phyloP scores from a whole-genome alignment of 2,888 invertebrate species.

The Yponomeuta malinellus region DNA sequence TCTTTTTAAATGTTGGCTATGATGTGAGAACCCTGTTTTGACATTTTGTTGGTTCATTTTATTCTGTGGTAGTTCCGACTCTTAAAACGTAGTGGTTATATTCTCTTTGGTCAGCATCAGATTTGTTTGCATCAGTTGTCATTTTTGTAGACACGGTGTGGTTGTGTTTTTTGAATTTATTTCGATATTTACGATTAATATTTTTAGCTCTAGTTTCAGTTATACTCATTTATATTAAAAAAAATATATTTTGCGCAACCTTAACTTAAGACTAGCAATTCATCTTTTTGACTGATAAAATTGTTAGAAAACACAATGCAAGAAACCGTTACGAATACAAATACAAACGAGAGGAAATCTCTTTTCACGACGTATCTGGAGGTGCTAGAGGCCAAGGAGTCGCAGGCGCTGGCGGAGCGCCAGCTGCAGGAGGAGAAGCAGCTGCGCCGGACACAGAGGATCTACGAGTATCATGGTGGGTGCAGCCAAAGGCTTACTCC shows the following conservation, averaged over 20 bases:
- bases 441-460: conserved; percentile 58
- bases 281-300: not conserved
- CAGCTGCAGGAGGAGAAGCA: conserved; percentile 65
- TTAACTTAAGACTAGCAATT: not conserved
- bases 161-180: conserved; percentile 50
- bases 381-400: conserved; percentile 55
- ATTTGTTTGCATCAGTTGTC: conserved; percentile 35
- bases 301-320: conserved; percentile 40
- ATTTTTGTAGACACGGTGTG: conserved; percentile 35
- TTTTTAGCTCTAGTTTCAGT: conserved; percentile 25
- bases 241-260: not conserved
- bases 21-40: no score
- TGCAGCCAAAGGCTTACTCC: conserved; percentile 16
- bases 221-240: not conserved
- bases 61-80: no score
- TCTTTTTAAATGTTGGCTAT: no score
- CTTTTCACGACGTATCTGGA: conserved; percentile 63
- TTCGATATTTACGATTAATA: conserved; percentile 30
- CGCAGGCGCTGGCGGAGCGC: conserved; percentile 52
- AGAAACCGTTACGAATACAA: conserved; percentile 71
- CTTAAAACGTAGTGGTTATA: no score
- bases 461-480: conserved; percentile 66
- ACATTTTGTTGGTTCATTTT: no score
- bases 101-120: no score
- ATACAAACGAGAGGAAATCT: conserved; percentile 59